Conservation (phyloP, 2,113 vertebrate species). For the Sisor rabdophorus region DNA sequence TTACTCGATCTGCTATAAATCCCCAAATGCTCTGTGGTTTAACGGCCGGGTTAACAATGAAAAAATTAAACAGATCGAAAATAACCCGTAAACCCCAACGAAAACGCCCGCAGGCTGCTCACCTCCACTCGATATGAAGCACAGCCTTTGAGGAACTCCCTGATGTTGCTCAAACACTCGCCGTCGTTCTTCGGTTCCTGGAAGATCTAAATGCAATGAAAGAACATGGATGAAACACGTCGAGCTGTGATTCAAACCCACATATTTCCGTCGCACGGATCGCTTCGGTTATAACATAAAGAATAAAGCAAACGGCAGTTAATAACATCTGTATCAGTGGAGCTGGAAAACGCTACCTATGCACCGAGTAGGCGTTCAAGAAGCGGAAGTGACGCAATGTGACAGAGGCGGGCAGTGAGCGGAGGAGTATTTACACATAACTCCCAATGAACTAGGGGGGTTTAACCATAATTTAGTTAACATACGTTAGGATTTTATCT, state of each 20-base stretch:
- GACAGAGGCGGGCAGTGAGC: constrained; percentile 9
- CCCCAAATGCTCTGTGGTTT: neutral
- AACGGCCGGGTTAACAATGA: neutral
- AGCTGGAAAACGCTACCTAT: constrained; percentile 28
- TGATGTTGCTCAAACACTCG: constrained; percentile 86
- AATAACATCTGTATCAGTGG: constrained; percentile 14
- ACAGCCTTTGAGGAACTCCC: constrained; percentile 85
- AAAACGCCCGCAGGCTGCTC: constrained; percentile 57
- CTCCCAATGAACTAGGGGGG: neutral
- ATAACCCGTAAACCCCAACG: neutral
- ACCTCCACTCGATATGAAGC: constrained; percentile 84
- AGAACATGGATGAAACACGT: constrained; percentile 9
- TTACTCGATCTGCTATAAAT: neutral
- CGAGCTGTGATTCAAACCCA: neutral
- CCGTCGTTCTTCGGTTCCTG: constrained; percentile 82
- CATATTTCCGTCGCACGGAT: neutral
- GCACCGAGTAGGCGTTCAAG: constrained; percentile 44
- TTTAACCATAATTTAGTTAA: no score
- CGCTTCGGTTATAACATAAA: neutral
- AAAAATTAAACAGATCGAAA: neutral
- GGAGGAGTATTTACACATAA: constrained; percentile 20
- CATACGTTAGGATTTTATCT: no score
- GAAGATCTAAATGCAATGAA: constrained; percentile 66
- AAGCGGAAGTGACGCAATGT: constrained; percentile 65
- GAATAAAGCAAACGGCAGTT: neutral